Percentiles rank a stretch among this genome's conserved stretches.
Conservation (phyloP, 2,113 vertebrate genomes). For the Lophotis ruficrista region DNA sequence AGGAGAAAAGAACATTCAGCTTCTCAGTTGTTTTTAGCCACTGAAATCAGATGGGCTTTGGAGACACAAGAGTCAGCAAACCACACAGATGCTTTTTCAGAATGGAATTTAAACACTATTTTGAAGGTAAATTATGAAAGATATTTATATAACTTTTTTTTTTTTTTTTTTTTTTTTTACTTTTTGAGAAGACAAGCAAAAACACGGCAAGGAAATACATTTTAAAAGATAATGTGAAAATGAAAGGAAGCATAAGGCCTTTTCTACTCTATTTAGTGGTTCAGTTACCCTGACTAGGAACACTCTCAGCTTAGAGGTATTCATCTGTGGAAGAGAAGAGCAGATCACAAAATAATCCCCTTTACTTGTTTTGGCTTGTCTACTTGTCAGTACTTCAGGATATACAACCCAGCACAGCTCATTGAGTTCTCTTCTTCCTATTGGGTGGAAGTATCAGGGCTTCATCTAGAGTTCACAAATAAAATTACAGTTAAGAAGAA, state of each 20-base stretch:
- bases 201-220: neutral
- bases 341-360: neutral
- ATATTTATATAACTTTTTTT: neutral
- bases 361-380: neutral
- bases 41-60: neutral
- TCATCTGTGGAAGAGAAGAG: neutral
- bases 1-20: neutral
- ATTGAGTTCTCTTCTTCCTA: neutral
- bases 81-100: neutral
- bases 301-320: neutral
- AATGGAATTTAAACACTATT: neutral
- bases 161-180: neutral
- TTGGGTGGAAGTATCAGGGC: neutral
- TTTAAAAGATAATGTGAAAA: neutral
- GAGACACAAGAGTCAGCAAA: neutral
- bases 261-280: neutral
- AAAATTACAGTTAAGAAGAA: slow-evolving; percentile 22
- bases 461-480: slow-evolving; percentile 43
- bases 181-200: neutral
- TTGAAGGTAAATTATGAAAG: neutral
- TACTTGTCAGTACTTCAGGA: neutral
- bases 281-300: neutral
- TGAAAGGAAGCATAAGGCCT: neutral
- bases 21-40: neutral
- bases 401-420: neutral